phyloP scores from a whole-genome alignment of 2,113 vertebrate genomes.

The Ciconia stormi region DNA sequence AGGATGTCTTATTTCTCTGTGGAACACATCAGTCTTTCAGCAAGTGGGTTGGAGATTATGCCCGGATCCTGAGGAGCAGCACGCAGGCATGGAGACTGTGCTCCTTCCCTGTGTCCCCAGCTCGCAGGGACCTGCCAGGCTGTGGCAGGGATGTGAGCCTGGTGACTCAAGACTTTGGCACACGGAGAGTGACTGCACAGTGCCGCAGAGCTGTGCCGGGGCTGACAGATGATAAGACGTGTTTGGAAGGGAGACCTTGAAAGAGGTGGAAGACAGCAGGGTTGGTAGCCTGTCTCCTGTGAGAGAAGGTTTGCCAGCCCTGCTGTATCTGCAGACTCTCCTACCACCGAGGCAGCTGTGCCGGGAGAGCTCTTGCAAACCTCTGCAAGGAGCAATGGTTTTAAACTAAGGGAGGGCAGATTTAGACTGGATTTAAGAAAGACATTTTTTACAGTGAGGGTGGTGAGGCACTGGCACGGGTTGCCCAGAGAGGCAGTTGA shows the following conservation, averaged over 20 bases:
- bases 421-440: no score
- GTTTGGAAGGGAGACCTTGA: not conserved
- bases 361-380: not conserved
- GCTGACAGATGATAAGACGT: not conserved
- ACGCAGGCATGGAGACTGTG: not conserved
- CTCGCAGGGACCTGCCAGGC: not conserved
- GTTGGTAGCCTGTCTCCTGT: not conserved
- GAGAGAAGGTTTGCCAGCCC: not conserved
- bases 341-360: not conserved
- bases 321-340: not conserved
- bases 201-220: not conserved
- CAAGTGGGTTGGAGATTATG: not conserved
- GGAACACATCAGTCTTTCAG: not conserved
- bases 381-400: not conserved
- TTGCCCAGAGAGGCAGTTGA: no score
- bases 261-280: not conserved
- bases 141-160: not conserved
- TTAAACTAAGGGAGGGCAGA: no score
- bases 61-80: not conserved
- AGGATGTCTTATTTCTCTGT: not conserved
- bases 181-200: not conserved
- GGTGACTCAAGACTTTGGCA: not conserved
- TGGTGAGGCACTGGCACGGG: no score
- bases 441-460: no score
- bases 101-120: not conserved